phyloP scores from a whole-genome alignment of 2,113 vertebrate species.

The Sardina pilchardus region DNA sequence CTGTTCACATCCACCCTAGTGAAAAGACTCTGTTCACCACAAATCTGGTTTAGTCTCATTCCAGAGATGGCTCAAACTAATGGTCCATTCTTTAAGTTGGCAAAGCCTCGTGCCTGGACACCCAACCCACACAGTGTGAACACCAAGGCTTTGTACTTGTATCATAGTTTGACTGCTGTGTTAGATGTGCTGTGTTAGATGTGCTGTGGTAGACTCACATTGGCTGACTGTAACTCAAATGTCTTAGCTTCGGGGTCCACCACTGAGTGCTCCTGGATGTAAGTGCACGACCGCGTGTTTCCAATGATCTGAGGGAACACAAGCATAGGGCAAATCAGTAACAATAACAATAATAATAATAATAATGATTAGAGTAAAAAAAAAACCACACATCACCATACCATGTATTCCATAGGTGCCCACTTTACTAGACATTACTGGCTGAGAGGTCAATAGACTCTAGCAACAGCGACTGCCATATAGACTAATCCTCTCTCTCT shows the following conservation, averaged over 20 bases:
- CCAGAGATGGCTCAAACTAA: background rate
- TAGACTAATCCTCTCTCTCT: background rate
- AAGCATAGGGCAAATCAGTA: background rate
- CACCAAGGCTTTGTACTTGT: background rate
- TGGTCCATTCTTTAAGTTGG: background rate
- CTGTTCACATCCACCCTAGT: background rate
- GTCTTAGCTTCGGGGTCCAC: conserved; percentile 85
- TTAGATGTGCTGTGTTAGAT: background rate
- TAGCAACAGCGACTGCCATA: background rate
- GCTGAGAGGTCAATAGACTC: background rate
- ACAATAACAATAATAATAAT: background rate
- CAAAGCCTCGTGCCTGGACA: background rate
- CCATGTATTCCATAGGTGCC: background rate
- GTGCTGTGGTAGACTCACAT: conserved; percentile 77
- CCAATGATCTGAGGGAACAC: conserved; percentile 83
- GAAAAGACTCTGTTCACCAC: background rate
- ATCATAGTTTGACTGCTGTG: background rate
- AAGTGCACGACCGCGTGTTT: conserved; percentile 82
- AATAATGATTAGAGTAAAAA: no score
- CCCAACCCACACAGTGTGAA: background rate
- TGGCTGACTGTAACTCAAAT: conserved; percentile 90
- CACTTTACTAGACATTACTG: background rate
- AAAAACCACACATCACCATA: background rate
- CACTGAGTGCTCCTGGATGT: conserved; percentile 91
- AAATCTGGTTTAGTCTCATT: conserved; percentile 46